Evolutionary conservation across 1,140 invertebrate genomes (phyloP).

Genomic region (Microplitis mediator): DNA sequence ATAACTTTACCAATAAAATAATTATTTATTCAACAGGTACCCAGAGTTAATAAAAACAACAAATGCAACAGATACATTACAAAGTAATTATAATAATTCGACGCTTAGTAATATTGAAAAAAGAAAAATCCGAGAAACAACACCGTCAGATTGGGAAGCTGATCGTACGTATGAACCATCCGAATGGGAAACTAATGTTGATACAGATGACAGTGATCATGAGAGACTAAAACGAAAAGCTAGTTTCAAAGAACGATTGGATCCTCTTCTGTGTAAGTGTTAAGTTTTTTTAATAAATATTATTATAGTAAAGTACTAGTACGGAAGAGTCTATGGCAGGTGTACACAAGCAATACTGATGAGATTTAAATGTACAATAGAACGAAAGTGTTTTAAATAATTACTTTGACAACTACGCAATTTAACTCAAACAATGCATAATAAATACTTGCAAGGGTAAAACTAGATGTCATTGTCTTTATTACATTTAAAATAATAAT

Average conservation of each 20-base stretch:
- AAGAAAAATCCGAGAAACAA: conserved; percentile 46
- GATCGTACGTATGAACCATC: conserved; percentile 51
- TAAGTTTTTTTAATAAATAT: not conserved
- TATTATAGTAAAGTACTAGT: not conserved
- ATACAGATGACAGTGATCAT: conserved; percentile 57
- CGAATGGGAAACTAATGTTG: conserved; percentile 55
- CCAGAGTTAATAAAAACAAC: conserved; percentile 56
- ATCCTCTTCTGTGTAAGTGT: conserved; percentile 72
- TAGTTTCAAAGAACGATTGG: conserved; percentile 75
- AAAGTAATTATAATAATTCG: conserved; percentile 66
- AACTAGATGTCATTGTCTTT: too few relatives aligned
- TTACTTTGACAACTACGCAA: too few relatives aligned
- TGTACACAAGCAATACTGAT: too few relatives aligned
- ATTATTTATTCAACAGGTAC: conserved; percentile 42
- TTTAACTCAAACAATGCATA: too few relatives aligned
- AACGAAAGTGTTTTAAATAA: too few relatives aligned
- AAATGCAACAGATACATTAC: conserved; percentile 52
- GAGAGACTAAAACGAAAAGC: conserved; percentile 67
- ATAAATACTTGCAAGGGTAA: too few relatives aligned
- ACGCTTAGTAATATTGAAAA: conserved; percentile 77
- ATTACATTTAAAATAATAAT: too few relatives aligned
- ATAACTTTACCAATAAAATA: not conserved
- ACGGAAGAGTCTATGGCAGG: too few relatives aligned
- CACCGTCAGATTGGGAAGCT: conserved; percentile 43
- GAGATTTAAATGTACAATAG: too few relatives aligned